phyloP scores from a whole-genome alignment of 2,797 vertebrate genomes.

The Notolepis coatsorum region DNA sequence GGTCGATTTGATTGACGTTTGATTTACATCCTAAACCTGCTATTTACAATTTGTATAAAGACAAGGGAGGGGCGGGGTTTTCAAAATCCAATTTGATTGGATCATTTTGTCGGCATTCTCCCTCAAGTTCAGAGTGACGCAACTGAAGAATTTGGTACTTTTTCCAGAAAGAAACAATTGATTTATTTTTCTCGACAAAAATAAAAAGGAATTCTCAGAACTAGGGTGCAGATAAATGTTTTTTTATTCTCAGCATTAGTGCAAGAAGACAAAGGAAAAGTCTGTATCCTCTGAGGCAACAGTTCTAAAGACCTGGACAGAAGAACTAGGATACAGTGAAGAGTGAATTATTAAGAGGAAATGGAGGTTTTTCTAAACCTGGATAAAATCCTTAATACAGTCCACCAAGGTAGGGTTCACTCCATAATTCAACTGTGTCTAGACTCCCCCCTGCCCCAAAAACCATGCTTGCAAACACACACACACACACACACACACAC shows the following conservation, averaged over 20 bases:
- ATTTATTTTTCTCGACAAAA: too few species aligned
- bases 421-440: constrained; percentile 67
- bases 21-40: too few species aligned
- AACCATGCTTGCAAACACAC: constrained; percentile 18
- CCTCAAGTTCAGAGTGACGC: too few species aligned
- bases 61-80: too few species aligned
- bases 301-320: constrained; percentile 45
- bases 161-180: too few species aligned
- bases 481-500: constrained; percentile 27
- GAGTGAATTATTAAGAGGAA: constrained; percentile 46
- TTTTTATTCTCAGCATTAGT: constrained; percentile 16
- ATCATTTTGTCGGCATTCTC: too few species aligned
- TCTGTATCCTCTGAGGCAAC: constrained; percentile 42
- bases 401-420: constrained; percentile 34
- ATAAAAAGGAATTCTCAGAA: too few species aligned
- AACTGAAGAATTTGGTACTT: too few species aligned
- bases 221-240: too few species aligned
- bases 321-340: constrained; percentile 27
- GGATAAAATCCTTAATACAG: constrained; percentile 41
- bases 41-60: too few species aligned
- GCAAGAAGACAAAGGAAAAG: constrained; percentile 23
- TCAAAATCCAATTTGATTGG: too few species aligned
- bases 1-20: too few species aligned
- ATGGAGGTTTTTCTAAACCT: constrained; percentile 25
- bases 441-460: constrained; percentile 15